Percentiles rank a stretch among this genome's conserved stretches.
These are phyloP conservation scores for Amia ocellicauda DNA, from an alignment of 2,113 vertebrate genomes.

Conservation along the genomic window DNA sequence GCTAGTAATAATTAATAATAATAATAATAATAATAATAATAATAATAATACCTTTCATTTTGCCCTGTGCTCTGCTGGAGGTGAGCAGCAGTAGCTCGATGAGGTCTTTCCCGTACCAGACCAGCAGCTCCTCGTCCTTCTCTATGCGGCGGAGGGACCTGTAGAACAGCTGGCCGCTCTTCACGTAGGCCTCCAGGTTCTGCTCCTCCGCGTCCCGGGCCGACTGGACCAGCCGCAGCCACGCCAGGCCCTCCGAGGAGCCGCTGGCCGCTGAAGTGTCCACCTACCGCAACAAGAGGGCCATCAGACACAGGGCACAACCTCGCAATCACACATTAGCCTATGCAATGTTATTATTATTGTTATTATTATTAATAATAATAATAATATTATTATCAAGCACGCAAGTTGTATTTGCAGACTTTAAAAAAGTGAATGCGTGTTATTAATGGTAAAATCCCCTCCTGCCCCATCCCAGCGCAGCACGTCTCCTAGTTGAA, in stretches of 20 bases:
- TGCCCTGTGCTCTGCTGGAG: conserved; percentile 65
- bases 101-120: conserved; percentile 96
- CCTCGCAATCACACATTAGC: background rate
- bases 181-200: conserved; percentile 96
- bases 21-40: too few relatives aligned
- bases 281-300: conserved; percentile 65
- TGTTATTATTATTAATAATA: too few relatives aligned
- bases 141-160: conserved; percentile 89
- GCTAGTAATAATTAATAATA: too few relatives aligned
- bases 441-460: too few relatives aligned
- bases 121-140: conserved; percentile 94
- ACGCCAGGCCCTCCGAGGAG: conserved; percentile 91
- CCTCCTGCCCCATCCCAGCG: too few relatives aligned
- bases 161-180: conserved; percentile 94
- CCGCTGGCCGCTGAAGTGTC: conserved; percentile 91
- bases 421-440: too few relatives aligned
- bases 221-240: conserved; percentile 91
- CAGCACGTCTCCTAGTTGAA: too few relatives aligned
- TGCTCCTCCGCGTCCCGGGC: conserved; percentile 91
- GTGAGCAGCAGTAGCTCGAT: conserved; percentile 84
- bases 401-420: too few relatives aligned
- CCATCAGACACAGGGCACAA: background rate
- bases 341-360: too few relatives aligned
- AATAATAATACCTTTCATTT: conserved; percentile 87
- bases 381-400: too few relatives aligned